Percentiles rank a stretch among this genome's conserved stretches.
Conservation (phyloP, 2,113 vertebrate species). For the Oncorhynchus gorbuscha region DNA sequence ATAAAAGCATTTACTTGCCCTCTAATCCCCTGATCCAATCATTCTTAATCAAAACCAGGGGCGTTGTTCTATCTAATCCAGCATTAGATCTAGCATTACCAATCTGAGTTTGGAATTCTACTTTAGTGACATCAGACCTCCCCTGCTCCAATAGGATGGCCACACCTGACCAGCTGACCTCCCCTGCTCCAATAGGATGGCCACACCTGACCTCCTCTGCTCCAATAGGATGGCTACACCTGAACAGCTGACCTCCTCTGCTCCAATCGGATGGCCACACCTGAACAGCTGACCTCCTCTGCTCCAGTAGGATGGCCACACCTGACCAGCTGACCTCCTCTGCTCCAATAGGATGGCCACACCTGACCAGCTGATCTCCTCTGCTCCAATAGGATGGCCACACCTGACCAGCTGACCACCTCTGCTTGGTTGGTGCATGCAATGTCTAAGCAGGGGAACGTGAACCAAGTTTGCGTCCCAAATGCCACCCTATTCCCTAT, state of each 20-base stretch:
- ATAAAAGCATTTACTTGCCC: conserved; percentile 54
- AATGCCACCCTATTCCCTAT: no score
- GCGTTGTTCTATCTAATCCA: conserved; percentile 68
- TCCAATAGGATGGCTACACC: no score
- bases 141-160: conserved; percentile 5
- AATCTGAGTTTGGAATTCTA: conserved; percentile 46
- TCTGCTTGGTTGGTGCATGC: no score
- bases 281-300: background rate
- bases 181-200: background rate
- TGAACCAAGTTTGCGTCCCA: no score
- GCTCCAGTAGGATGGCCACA: background rate
- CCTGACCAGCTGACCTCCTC: background rate
- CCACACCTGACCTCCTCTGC: background rate
- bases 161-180: conserved; percentile 33
- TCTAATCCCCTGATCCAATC: conserved; percentile 74
- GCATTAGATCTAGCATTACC: conserved; percentile 67
- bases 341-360: background rate
- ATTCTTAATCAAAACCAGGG: conserved; percentile 73
- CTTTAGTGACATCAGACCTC: conserved; percentile 10
- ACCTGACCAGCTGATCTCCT: no score
- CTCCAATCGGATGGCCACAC: no score
- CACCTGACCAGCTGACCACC: no score
- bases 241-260: no score
- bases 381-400: no score
- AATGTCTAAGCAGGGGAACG: no score